A percentile compares a stretch with the other conserved stretches of the same genome.
phyloP scores from a whole-genome alignment of 1,140 invertebrate genomes.

The Sarcophaga bullata region DNA sequence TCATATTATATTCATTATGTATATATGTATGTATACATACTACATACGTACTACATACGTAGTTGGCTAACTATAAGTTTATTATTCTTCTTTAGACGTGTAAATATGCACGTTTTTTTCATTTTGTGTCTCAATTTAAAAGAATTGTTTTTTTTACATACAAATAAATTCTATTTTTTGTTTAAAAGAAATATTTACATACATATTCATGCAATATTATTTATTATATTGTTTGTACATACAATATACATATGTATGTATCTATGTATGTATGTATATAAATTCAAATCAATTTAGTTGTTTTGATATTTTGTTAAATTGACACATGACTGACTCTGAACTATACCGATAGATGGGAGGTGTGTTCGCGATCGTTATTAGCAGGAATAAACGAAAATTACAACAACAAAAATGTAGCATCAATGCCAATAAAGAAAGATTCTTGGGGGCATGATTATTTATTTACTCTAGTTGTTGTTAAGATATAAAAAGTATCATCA shows the following conservation, averaged over 20 bases:
- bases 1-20: background rate
- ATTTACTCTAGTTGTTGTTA: background rate
- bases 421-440: too few species aligned
- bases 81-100: background rate
- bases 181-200: too few species aligned
- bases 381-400: background rate
- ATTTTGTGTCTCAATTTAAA: background rate
- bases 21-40: background rate
- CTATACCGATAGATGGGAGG: background rate
- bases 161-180: background rate
- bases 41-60: too few species aligned
- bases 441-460: conserved; percentile 18
- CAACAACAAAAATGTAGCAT: background rate
- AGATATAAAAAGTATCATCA: background rate
- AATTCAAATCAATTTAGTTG: conserved; percentile 26
- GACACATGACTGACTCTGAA: conserved; percentile 1
- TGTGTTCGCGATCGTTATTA: conserved; percentile 19
- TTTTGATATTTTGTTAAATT: conserved; percentile 36
- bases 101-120: conserved; percentile 1
- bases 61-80: too few species aligned
- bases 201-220: too few species aligned
- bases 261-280: too few species aligned
- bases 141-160: conserved; percentile 13
- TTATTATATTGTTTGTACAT: background rate
- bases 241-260: background rate